Percentiles rank a stretch among this genome's conserved stretches.
phyloP scores from a whole-genome alignment of 2,113 vertebrate genomes.

The Brachyhypopomus occidentalis region DNA sequence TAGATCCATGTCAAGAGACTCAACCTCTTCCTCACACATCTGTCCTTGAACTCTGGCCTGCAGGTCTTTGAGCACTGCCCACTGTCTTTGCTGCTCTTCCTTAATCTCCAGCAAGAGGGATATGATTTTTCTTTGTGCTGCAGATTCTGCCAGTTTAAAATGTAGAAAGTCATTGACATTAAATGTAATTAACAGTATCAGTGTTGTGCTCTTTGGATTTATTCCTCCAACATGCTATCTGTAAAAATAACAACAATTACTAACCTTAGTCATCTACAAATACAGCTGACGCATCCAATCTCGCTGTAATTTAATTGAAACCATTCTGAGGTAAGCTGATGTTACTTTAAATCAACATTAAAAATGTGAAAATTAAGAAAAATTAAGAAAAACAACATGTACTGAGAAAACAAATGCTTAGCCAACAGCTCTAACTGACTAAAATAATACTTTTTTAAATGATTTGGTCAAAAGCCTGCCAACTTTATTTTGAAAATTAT shows the following conservation, averaged over 20 bases:
- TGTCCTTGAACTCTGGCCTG: constrained; percentile 62
- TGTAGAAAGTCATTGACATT: neutral
- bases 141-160: constrained; percentile 49
- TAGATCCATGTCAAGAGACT: constrained; percentile 63
- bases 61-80: constrained; percentile 64
- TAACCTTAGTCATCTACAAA: neutral
- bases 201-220: neutral
- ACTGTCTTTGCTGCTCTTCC: constrained; percentile 67
- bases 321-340: too few species aligned
- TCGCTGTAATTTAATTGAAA: too few species aligned
- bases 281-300: too few species aligned
- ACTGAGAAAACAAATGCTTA: too few species aligned
- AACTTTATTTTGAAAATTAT: too few species aligned
- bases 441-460: too few species aligned
- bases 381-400: too few species aligned
- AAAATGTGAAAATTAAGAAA: too few species aligned
- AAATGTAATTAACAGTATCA: constrained; percentile 6
- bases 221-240: neutral
- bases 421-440: too few species aligned
- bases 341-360: too few species aligned
- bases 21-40: constrained; percentile 54
- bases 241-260: neutral
- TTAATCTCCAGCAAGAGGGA: constrained; percentile 63
- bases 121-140: constrained; percentile 61
- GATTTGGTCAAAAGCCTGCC: too few species aligned